Evolutionary conservation across 2,113 vertebrate genomes (phyloP).

Genomic region (Fregata magnificens): DNA sequence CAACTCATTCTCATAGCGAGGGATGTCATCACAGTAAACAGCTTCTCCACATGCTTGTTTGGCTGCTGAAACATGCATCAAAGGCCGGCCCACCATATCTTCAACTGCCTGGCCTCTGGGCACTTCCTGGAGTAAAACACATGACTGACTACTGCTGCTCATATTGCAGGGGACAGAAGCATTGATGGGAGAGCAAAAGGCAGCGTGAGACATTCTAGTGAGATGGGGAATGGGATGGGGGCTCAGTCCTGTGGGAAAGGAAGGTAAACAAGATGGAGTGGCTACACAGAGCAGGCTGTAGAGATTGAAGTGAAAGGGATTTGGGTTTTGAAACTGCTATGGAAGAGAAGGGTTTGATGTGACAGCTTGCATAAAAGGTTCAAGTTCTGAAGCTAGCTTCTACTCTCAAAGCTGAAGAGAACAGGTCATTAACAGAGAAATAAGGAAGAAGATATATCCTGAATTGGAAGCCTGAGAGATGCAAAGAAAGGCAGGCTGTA

Average conservation of each 20-base stretch:
- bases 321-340: background rate
- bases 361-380: background rate
- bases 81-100: constrained; percentile 86
- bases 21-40: constrained; percentile 93
- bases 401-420: background rate
- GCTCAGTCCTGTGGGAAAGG: background rate
- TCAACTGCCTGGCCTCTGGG: constrained; percentile 79
- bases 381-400: background rate
- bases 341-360: background rate
- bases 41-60: constrained; percentile 94
- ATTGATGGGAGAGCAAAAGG: background rate
- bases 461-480: background rate
- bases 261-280: background rate
- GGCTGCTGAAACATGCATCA: constrained; percentile 87
- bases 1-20: constrained; percentile 86
- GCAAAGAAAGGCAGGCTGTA: background rate
- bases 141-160: background rate
- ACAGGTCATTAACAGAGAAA: background rate
- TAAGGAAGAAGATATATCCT: background rate
- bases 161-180: background rate
- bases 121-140: constrained; percentile 78
- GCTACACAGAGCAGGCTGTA: background rate
- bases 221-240: background rate
- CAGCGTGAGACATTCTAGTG: background rate
- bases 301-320: background rate